phyloP scores from a whole-genome alignment of 2,113 vertebrate genomes.

The Mystacornis crossleyi region DNA sequence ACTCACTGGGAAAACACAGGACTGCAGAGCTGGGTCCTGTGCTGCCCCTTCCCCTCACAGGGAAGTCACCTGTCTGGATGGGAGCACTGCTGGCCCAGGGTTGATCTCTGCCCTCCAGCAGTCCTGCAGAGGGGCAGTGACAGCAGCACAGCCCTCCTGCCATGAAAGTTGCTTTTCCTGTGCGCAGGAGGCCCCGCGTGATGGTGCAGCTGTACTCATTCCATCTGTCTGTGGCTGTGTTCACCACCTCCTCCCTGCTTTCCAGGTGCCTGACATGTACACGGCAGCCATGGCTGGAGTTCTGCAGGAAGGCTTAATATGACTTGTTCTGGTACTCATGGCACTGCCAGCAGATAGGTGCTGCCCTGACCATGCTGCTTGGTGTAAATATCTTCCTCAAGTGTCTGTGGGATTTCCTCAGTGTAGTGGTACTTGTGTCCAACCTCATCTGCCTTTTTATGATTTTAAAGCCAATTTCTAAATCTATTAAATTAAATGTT shows the following conservation, averaged over 20 bases:
- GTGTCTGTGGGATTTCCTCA: neutral
- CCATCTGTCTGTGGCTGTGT: neutral
- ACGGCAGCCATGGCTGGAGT: neutral
- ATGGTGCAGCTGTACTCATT: neutral
- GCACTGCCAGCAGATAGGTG: neutral
- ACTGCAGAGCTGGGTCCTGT: rapidly evolving
- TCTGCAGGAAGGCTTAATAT: rapidly evolving
- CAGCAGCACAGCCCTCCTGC: neutral
- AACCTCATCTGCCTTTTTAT: neutral
- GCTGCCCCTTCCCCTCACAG: neutral
- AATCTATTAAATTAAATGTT: neutral
- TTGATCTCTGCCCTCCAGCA: neutral
- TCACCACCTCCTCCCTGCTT: neutral
- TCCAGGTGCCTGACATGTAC: neutral
- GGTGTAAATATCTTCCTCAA: neutral
- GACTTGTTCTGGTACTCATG: neutral
- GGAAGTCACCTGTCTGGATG: neutral
- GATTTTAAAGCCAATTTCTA: neutral
- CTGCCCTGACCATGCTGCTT: neutral
- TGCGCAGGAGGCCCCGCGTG: rapidly evolving
- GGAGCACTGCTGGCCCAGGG: neutral
- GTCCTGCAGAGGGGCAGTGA: neutral
- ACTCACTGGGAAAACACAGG: neutral
- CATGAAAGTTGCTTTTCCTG: neutral
- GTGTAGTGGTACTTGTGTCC: neutral